phyloP scores from a whole-genome alignment of 2,888 invertebrate genomes.

The Emmelina monodactyla region DNA sequence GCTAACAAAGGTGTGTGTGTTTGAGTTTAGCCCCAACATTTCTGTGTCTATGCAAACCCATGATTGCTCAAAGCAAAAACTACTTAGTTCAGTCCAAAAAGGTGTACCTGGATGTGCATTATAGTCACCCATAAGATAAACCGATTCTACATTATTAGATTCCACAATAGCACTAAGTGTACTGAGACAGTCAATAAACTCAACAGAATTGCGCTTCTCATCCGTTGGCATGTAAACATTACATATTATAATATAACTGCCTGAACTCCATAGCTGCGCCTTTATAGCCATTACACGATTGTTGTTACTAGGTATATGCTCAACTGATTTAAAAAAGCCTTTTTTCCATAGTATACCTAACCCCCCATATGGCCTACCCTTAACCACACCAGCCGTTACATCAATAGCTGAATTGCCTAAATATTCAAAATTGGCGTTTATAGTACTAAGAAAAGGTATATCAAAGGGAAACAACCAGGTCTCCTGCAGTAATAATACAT shows the following conservation, averaged over 20 bases:
- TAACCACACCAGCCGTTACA: conserved; percentile 3
- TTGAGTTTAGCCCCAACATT: too few species aligned
- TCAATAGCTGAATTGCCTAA: conserved; percentile 10
- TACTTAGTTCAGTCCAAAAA: conserved; percentile 1
- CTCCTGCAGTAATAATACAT: conserved; percentile 4
- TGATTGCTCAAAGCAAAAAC: background rate
- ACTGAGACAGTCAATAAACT: conserved; percentile 2
- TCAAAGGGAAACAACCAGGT: conserved; percentile 10
- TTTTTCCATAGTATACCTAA: conserved; percentile 13
- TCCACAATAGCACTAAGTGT: background rate
- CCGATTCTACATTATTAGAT: background rate
- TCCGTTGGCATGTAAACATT: conserved; percentile 2
- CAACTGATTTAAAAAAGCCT: conserved; percentile 3
- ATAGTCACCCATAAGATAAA: conserved; percentile 2
- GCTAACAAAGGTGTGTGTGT: too few species aligned
- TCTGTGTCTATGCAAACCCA: conserved; percentile 1
- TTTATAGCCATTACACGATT: background rate
- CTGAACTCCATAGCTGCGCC: background rate
- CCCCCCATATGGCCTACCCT: conserved; percentile 11
- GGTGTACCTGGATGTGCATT: background rate
- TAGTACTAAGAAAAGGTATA: conserved; percentile 4
- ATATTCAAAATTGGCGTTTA: conserved; percentile 7
- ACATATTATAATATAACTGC: background rate
- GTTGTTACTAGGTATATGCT: conserved; percentile 2
- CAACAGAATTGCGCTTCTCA: background rate